Evolutionary conservation across 2,888 invertebrate species (phyloP).

Genomic region (Dusona sp.): DNA sequence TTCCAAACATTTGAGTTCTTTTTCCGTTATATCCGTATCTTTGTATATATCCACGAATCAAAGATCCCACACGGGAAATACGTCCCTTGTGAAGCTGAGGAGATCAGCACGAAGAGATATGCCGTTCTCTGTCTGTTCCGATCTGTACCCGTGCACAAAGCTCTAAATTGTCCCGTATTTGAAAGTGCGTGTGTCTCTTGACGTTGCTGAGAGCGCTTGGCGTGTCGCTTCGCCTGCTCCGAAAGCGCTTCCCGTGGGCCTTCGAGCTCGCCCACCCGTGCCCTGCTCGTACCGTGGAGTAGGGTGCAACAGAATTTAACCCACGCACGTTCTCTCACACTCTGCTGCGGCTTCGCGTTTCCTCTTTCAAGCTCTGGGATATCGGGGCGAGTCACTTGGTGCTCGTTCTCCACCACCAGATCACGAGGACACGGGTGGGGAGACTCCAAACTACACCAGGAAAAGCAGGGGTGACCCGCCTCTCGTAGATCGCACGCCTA

Average conservation of each 20-base stretch:
- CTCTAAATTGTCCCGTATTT: slow-evolving; percentile 11
- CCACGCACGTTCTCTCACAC: slow-evolving; percentile 37
- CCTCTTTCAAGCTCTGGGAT: slow-evolving; percentile 40
- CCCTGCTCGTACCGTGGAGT: slow-evolving; percentile 69
- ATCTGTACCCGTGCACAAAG: background rate
- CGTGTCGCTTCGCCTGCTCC: slow-evolving; percentile 69
- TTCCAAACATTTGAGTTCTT: slow-evolving; percentile 4
- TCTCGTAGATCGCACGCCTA: slow-evolving; percentile 64
- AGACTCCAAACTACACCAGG: slow-evolving; percentile 38
- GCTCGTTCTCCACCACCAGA: slow-evolving; percentile 61
- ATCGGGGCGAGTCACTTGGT: slow-evolving; percentile 48
- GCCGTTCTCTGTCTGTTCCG: background rate
- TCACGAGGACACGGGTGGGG: slow-evolving; percentile 51
- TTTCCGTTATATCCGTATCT: background rate
- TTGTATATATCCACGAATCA: background rate
- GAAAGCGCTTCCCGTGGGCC: slow-evolving; percentile 70
- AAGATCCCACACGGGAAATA: slow-evolving; percentile 18
- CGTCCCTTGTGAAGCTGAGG: background rate
- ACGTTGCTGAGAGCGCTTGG: slow-evolving; percentile 51
- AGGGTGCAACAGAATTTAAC: slow-evolving; percentile 65
- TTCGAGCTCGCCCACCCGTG: slow-evolving; percentile 70
- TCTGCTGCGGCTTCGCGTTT: slow-evolving; percentile 21
- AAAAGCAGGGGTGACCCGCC: slow-evolving; percentile 66
- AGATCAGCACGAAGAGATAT: background rate
- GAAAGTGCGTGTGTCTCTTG: slow-evolving; percentile 47